Evolutionary conservation across 2,113 vertebrate species (phyloP).

Genomic region (Ptilonorhynchus violaceus): DNA sequence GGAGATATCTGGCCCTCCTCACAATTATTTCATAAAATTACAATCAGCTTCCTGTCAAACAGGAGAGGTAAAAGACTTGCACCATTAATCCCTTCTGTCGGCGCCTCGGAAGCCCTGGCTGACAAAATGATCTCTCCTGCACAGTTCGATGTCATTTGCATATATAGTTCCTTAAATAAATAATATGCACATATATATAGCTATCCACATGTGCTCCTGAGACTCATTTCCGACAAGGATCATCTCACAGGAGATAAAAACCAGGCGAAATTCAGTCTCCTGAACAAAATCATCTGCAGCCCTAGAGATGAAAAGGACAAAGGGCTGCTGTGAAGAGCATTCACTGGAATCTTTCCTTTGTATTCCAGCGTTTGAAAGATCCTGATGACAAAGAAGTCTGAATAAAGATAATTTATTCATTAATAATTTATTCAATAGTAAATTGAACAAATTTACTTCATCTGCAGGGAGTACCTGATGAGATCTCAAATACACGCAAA

Average conservation of each 20-base stretch:
- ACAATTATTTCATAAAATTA: background rate
- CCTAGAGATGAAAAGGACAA: constrained; percentile 54
- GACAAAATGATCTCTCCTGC: constrained; percentile 29
- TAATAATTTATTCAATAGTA: background rate
- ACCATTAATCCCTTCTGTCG: constrained; percentile 16
- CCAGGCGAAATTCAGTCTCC: constrained; percentile 16
- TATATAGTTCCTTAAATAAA: constrained; percentile 45
- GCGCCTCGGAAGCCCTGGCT: background rate
- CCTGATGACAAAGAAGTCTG: background rate
- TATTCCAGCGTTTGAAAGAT: background rate
- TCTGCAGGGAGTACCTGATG: background rate
- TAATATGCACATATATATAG: constrained; percentile 6
- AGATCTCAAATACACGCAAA: background rate
- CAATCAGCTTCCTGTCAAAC: constrained; percentile 2
- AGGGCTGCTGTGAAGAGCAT: background rate
- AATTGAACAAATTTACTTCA: background rate
- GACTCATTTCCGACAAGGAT: constrained; percentile 50
- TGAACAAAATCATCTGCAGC: constrained; percentile 55
- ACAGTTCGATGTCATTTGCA: constrained; percentile 30
- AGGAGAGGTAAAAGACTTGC: constrained; percentile 3
- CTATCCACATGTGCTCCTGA: constrained; percentile 40
- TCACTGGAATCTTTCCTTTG: constrained; percentile 17
- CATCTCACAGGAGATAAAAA: constrained; percentile 62
- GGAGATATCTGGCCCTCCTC: background rate
- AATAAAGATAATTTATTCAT: background rate